phyloP scores from a whole-genome alignment of 2,797 vertebrate genomes.

The Danio choprae region DNA sequence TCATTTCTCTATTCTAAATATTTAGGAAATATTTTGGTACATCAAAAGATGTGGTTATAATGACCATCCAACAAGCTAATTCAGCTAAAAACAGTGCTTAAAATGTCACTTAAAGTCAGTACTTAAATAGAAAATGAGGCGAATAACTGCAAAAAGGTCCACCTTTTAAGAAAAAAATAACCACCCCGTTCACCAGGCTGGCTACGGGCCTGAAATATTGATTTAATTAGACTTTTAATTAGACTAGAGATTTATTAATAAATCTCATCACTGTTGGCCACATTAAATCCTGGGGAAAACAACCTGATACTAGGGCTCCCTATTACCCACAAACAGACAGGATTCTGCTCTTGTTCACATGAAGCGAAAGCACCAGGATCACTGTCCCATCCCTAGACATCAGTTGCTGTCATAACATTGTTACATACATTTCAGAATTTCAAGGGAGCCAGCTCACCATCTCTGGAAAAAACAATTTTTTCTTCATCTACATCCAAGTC shows the following conservation, averaged over 20 bases:
- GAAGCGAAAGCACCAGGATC: neutral
- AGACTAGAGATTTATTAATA: no score
- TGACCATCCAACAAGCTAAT: no score
- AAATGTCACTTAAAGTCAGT: no score
- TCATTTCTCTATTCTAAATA: no score
- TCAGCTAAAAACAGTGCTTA: no score
- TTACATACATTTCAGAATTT: neutral
- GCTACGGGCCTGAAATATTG: neutral
- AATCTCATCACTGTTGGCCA: neutral
- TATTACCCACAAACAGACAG: neutral
- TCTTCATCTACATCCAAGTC: neutral
- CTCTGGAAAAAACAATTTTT: neutral
- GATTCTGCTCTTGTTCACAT: neutral
- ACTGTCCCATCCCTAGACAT: neutral
- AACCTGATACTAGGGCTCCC: neutral
- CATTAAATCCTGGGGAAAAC: neutral
- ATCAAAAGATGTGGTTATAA: no score
- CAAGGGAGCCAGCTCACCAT: neutral
- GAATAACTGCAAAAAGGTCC: no score
- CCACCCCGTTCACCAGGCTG: no score
- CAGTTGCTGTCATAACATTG: neutral
- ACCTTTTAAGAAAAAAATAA: no score
- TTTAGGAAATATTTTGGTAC: no score
- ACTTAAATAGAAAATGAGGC: no score
- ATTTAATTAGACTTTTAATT: neutral